phyloP scores from a whole-genome alignment of 2,797 vertebrate species.

The Platyrinchus mystaceus region DNA sequence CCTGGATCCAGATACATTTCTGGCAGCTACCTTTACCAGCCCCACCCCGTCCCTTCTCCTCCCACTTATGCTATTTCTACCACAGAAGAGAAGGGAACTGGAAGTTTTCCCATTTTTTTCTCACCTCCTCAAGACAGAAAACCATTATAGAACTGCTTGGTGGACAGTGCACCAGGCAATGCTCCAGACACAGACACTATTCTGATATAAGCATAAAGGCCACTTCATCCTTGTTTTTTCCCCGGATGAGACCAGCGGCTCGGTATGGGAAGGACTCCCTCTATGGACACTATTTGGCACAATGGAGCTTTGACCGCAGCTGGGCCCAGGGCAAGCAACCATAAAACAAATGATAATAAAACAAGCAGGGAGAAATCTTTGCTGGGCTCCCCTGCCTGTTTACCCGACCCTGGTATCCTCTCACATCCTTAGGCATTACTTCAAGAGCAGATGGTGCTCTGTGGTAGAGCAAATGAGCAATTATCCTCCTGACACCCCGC shows the following conservation, averaged over 20 bases:
- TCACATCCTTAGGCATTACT: slow-evolving; percentile 45
- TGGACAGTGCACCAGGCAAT: neutral
- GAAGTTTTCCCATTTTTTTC: neutral
- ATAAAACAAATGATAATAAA: neutral
- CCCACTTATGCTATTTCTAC: neutral
- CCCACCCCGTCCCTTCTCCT: too few species aligned
- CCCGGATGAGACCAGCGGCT: neutral
- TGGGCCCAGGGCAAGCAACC: neutral
- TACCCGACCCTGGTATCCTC: neutral
- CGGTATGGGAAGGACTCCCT: neutral
- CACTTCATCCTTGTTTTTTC: neutral
- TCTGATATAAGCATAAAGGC: slow-evolving; percentile 3
- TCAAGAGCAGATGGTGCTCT: slow-evolving; percentile 66
- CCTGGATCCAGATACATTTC: neutral
- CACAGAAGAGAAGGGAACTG: neutral
- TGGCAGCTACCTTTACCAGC: neutral
- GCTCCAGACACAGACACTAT: neutral
- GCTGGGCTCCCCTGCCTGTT: neutral
- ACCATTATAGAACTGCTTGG: neutral
- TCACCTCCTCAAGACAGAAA: slow-evolving; percentile 22
- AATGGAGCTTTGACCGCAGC: neutral
- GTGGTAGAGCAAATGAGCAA: slow-evolving; percentile 58
- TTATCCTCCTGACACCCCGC: slow-evolving; percentile 68
- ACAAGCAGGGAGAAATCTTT: neutral
- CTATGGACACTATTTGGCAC: neutral